Percentiles rank a stretch among this genome's conserved stretches.
Conservation (phyloP, 2,888 invertebrate genomes). For the Spilarctia lutea region DNA sequence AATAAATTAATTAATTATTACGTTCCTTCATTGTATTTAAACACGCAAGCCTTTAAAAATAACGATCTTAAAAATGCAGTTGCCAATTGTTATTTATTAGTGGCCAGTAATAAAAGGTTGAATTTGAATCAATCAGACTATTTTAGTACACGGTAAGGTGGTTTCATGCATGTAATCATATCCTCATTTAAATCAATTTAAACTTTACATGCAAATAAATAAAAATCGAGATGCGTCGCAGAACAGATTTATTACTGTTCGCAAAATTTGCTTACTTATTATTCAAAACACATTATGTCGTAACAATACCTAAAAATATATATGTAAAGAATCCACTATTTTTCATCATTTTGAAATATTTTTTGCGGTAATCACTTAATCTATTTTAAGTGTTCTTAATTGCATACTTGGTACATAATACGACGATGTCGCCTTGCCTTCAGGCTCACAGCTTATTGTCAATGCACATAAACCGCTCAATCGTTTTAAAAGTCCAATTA, state of each 20-base stretch:
- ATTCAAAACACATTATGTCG: constrained; percentile 34
- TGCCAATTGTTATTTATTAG: constrained; percentile 57
- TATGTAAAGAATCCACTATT: constrained; percentile 41
- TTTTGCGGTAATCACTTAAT: constrained; percentile 71
- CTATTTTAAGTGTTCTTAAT: constrained; percentile 78
- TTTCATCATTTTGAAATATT: constrained; percentile 56
- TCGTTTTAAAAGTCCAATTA: constrained; percentile 54
- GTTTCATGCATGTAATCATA: constrained; percentile 29
- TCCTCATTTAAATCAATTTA: constrained; percentile 18
- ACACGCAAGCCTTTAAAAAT: constrained; percentile 38
- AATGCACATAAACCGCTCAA: constrained; percentile 57
- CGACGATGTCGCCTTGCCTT: constrained; percentile 54
- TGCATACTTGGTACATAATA: constrained; percentile 65
- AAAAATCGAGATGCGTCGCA: constrained; percentile 20
- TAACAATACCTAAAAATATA: constrained; percentile 55
- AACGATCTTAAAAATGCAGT: constrained; percentile 31
- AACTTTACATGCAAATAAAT: constrained; percentile 24
- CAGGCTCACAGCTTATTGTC: constrained; percentile 41
- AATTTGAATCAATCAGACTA: constrained; percentile 65
- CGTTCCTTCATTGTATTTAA: constrained; percentile 34
- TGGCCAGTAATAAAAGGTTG: constrained; percentile 57
- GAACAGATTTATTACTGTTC: constrained; percentile 24
- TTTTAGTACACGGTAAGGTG: constrained; percentile 54
- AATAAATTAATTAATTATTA: constrained; percentile 44
- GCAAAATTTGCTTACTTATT: constrained; percentile 43